These are phyloP conservation scores for Caenorhabditis sp. DNA, from an alignment of 2,888 invertebrate species.

Conservation along the genomic window DNA sequence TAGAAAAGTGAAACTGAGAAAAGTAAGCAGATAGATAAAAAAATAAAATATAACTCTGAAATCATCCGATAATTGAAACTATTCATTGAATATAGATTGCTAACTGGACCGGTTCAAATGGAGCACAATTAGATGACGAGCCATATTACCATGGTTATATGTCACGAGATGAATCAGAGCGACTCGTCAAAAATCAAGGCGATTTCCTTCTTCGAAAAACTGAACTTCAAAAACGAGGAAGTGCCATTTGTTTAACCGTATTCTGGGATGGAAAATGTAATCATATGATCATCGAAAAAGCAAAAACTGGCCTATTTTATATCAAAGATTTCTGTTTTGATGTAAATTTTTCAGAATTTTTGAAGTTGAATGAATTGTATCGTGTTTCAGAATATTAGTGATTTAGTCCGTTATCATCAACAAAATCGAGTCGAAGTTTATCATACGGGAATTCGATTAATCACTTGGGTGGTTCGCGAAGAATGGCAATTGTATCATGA, in stretches of 20 bases:
- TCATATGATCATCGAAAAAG: slow-evolving; percentile 47
- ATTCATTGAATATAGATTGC: slow-evolving; percentile 26
- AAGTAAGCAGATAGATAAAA: too few relatives aligned
- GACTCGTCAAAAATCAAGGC: slow-evolving; percentile 38
- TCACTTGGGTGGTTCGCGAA: slow-evolving; percentile 39
- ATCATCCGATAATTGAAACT: not conserved
- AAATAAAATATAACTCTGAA: too few relatives aligned
- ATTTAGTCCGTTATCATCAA: slow-evolving; percentile 52
- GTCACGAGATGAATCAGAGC: slow-evolving; percentile 47
- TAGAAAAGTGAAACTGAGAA: not conserved
- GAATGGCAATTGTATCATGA: slow-evolving; percentile 61
- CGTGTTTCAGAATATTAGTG: slow-evolving; percentile 45
- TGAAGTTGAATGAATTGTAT: slow-evolving; percentile 4
- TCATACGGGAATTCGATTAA: slow-evolving; percentile 31
- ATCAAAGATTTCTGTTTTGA: slow-evolving; percentile 52
- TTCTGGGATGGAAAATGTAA: slow-evolving; percentile 29
- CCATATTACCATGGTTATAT: slow-evolving; percentile 58
- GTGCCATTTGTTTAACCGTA: slow-evolving; percentile 40
- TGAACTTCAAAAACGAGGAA: slow-evolving; percentile 26
- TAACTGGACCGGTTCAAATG: slow-evolving; percentile 37
- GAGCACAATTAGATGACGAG: slow-evolving; percentile 49
- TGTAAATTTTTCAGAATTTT: slow-evolving; percentile 15
- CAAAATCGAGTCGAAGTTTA: slow-evolving; percentile 41
- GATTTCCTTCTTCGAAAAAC: slow-evolving; percentile 47
- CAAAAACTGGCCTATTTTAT: slow-evolving; percentile 40